A percentile compares a stretch with the other conserved stretches of the same genome.
Evolutionary conservation across 1,140 invertebrate genomes (phyloP).

Genomic region (Leguminivora glycinivorella): DNA sequence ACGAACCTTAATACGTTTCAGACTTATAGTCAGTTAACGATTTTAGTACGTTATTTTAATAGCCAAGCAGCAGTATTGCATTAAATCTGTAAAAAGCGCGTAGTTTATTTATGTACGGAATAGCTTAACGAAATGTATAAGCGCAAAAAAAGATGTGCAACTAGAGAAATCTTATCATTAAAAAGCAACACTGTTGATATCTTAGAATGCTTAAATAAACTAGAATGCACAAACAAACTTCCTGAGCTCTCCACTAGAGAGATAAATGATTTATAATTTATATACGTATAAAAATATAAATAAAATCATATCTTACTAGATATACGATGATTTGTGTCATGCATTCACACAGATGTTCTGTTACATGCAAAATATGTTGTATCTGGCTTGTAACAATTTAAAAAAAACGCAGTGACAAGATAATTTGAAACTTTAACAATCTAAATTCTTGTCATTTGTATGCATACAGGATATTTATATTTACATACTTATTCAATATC

Average conservation of each 20-base stretch:
- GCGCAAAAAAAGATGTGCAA: slow-evolving; percentile 34
- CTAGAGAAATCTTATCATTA: slow-evolving; percentile 41
- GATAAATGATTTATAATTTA: slow-evolving; percentile 58
- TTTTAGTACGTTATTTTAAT: background rate
- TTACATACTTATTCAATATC: background rate
- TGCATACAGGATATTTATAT: slow-evolving; percentile 35
- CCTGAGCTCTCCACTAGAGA: slow-evolving; percentile 78
- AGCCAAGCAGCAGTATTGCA: background rate
- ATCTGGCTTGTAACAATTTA: slow-evolving; percentile 11
- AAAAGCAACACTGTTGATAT: slow-evolving; percentile 57
- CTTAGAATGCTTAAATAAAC: slow-evolving; percentile 66
- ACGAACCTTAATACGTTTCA: background rate
- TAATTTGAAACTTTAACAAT: slow-evolving; percentile 33
- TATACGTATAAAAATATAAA: slow-evolving; percentile 43
- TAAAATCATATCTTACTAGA: slow-evolving; percentile 43
- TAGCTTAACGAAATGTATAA: slow-evolving; percentile 2
- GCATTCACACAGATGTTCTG: slow-evolving; percentile 64
- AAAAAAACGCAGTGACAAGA: slow-evolving; percentile 33
- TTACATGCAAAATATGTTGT: slow-evolving; percentile 59
- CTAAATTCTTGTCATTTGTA: slow-evolving; percentile 37
- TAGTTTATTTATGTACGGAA: background rate
- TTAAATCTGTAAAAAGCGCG: background rate
- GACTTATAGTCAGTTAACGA: background rate
- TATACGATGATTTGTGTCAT: slow-evolving; percentile 64
- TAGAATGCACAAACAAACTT: slow-evolving; percentile 55